These are phyloP conservation scores for Astyanax mexicanus DNA, from an alignment of 2,797 vertebrate genomes.

Conservation along the genomic window DNA sequence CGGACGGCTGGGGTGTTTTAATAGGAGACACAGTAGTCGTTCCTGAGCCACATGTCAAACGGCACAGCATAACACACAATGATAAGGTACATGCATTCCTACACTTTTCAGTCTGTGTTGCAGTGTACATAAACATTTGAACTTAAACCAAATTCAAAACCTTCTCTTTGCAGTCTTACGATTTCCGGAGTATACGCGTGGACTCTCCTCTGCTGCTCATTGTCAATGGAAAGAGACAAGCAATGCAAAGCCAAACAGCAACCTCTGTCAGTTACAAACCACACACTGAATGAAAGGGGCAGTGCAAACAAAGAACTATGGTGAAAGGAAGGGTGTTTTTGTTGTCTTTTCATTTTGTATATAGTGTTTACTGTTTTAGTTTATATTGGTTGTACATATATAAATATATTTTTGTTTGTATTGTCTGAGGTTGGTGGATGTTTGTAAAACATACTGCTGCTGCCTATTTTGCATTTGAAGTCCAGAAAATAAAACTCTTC, in stretches of 20 bases:
- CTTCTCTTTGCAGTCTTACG: conserved; percentile 75
- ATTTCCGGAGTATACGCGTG: conserved; percentile 89
- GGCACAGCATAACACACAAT: conserved; percentile 85
- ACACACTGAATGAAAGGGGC: conserved; percentile 81
- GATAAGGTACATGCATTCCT: conserved; percentile 78
- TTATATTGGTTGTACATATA: conserved; percentile 67
- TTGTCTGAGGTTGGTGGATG: conserved; percentile 19
- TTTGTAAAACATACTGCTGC: conserved; percentile 19
- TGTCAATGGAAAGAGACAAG: conserved; percentile 89
- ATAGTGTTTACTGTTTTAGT: conserved; percentile 61
- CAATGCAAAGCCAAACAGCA: conserved; percentile 83
- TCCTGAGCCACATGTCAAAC: conserved; percentile 87
- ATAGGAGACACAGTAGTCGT: conserved; percentile 91
- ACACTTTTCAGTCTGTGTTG: neutral
- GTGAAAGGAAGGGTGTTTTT: conserved; percentile 54
- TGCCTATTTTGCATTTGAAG: conserved; percentile 31
- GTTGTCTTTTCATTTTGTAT: conserved; percentile 62
- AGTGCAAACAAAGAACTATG: conserved; percentile 18
- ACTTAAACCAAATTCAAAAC: neutral
- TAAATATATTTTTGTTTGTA: conserved; percentile 65
- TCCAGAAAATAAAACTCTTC: conserved; percentile 48
- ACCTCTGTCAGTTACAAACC: conserved; percentile 85
- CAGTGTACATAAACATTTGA: neutral
- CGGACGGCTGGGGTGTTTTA: conserved; percentile 90
- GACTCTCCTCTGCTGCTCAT: conserved; percentile 88